These are phyloP conservation scores for Reinhardtius hippoglossoides DNA, from an alignment of 2,113 vertebrate genomes.

Conservation along the genomic window DNA sequence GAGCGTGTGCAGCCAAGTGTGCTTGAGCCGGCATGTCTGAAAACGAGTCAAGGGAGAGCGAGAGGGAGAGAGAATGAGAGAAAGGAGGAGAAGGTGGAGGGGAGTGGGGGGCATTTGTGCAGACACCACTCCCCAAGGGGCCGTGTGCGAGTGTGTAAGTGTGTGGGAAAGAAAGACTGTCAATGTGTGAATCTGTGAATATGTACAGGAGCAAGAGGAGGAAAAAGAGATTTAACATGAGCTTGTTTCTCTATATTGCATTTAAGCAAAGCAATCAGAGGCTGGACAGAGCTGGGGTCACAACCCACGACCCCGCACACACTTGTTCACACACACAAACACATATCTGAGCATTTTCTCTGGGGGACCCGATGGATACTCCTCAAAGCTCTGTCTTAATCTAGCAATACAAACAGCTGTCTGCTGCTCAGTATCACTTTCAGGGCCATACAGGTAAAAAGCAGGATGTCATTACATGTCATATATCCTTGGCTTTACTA, in stretches of 20 bases:
- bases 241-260: constrained; percentile 51
- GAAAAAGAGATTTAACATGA: constrained; percentile 40
- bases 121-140: constrained; percentile 76
- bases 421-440: constrained; percentile 69
- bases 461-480: constrained; percentile 54
- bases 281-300: constrained; percentile 30
- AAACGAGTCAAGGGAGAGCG: constrained; percentile 72
- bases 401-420: constrained; percentile 70
- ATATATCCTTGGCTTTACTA: constrained; percentile 60
- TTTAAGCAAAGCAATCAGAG: constrained; percentile 58
- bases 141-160: constrained; percentile 68
- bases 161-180: constrained; percentile 67
- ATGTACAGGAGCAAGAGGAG: constrained; percentile 49
- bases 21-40: constrained; percentile 81
- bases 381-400: constrained; percentile 69
- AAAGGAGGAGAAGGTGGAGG: constrained; percentile 28
- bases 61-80: constrained; percentile 19
- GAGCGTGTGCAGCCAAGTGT: constrained; percentile 82
- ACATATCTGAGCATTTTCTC: constrained; percentile 34
- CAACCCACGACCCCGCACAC: constrained; percentile 18
- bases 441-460: constrained; percentile 63
- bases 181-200: constrained; percentile 74
- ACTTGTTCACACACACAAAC: background rate
- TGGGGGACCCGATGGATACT: constrained; percentile 36
- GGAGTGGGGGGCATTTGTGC: constrained; percentile 61